Percentiles rank a stretch among this genome's conserved stretches.
phyloP scores from a whole-genome alignment of 2,888 invertebrate species.

The Kuschelorhynchus macadamiae region DNA sequence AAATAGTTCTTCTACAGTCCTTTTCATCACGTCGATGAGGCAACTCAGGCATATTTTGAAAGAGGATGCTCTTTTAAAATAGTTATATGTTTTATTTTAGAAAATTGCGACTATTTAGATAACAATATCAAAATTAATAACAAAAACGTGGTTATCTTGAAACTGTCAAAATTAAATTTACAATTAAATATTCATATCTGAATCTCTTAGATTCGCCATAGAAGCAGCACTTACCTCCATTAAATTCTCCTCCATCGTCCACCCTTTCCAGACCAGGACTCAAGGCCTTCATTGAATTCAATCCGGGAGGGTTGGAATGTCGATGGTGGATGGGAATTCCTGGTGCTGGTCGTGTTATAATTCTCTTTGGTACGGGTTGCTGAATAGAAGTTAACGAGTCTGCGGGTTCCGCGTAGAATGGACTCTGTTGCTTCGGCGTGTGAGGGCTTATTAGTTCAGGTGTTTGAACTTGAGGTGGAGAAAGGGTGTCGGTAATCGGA shows the following conservation, averaged over 20 bases:
- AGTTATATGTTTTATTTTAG: too few relatives aligned
- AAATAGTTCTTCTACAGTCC: too few relatives aligned
- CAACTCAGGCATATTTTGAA: too few relatives aligned
- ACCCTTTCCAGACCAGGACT: slow-evolving; percentile 66
- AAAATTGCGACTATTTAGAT: too few relatives aligned
- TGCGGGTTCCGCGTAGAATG: slow-evolving; percentile 92
- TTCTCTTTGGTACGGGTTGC: slow-evolving; percentile 59
- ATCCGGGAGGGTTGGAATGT: slow-evolving; percentile 70
- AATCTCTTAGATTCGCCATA: too few relatives aligned
- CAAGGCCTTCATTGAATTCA: slow-evolving; percentile 62
- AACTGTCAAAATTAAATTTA: too few relatives aligned
- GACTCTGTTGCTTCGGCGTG: slow-evolving; percentile 81
- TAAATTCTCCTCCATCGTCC: slow-evolving; percentile 68
- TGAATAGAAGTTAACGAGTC: slow-evolving; percentile 76
- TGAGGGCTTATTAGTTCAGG: slow-evolving; percentile 51
- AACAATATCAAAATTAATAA: too few relatives aligned
- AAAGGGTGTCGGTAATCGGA: slow-evolving; percentile 39
- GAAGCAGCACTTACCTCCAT: too few relatives aligned
- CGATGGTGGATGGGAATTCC: slow-evolving; percentile 65
- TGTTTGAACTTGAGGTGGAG: slow-evolving; percentile 40
- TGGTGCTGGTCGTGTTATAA: slow-evolving; percentile 56
- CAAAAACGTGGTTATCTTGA: too few relatives aligned
- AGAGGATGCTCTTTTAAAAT: too few relatives aligned
- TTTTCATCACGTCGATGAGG: too few relatives aligned
- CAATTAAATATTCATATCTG: too few relatives aligned